Evolutionary conservation across 2,888 invertebrate species (phyloP).

Genomic region (Zhuqinia jingwanae): DNA sequence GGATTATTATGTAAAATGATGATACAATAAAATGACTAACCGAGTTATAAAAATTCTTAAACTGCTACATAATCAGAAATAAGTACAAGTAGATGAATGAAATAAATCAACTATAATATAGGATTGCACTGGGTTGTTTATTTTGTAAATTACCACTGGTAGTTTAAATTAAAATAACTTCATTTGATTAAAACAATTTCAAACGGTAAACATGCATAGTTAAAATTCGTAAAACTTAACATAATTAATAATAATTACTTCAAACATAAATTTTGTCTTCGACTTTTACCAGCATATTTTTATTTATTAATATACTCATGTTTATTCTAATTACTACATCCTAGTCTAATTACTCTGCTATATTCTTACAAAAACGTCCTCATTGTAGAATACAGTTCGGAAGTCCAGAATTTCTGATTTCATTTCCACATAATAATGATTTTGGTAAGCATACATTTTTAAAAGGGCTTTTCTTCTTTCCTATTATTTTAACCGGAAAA

Average conservation of each 20-base stretch:
- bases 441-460: slow-evolving; percentile 14
- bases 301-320: not conserved
- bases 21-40: too few species aligned
- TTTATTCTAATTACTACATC: not conserved
- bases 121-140: slow-evolving; percentile 12
- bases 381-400: slow-evolving; percentile 57
- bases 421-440: slow-evolving; percentile 1
- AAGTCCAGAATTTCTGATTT: slow-evolving; percentile 64
- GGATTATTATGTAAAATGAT: too few species aligned
- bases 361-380: slow-evolving; percentile 19
- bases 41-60: not conserved
- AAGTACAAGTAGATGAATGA: not conserved
- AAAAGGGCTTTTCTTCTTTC: not conserved
- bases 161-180: not conserved
- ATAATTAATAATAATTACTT: not conserved
- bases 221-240: not conserved
- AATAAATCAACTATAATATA: not conserved
- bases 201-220: not conserved
- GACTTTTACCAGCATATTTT: not conserved
- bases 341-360: not conserved
- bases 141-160: too few species aligned
- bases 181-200: not conserved
- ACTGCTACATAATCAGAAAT: not conserved
- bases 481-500: not conserved
- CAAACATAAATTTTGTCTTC: not conserved